Base-by-base conservation (phyloP, 2,113 vertebrate genomes). In the Nibea coibor region DNA sequence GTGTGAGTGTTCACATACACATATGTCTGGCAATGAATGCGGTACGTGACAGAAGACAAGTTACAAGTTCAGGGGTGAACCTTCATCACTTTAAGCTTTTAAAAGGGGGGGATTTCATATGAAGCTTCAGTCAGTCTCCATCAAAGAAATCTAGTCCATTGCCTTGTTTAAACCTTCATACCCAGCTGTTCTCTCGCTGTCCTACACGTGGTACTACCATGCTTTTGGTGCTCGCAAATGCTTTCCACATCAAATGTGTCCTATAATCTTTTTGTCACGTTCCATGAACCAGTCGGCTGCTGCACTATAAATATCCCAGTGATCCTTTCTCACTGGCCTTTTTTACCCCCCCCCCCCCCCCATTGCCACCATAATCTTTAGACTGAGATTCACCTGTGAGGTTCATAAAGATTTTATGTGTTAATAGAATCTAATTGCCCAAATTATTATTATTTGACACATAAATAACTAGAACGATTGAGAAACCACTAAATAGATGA, bases 341-440 rank as follows among this genome's bases (percentile, higher is more conserved):
- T n/a, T n/a, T n/a, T n/a, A n/a, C n/a, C 42, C 19, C 14, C 9
- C 2, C 26, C 28, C 4, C 6, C 1, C 39, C 10, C 20, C 31
- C 19, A 26, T 26, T 26, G 24, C 10, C 61, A 17, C 17, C 9
- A n/a, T 61, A 31, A 68, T 73, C 58, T 53, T 73, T 42, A 24
- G 19, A 66, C 53, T 80, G 39, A 53, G 47, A 83, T 71, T 81
- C 78, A 62, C 53, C 59, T 43, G 45, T 66, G 53, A 54, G 64
- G n/a, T 70, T 73, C 51, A 51, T 26, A 58, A 69, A 28, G 43
- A n/a, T 10, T 14, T 1, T 6, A 7, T 4, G 15, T 43, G 22
- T 16, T 70, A 14, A 35, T 19, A 3, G 7, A 43, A 43, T 4
- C 26, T 63, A 72, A 68, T 35, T 56, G 57, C 3, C 14, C 9